A percentile compares a stretch with the other conserved stretches of the same genome.
These are phyloP conservation scores for Formica exsecta DNA, from an alignment of 1,140 invertebrate genomes.

Conservation along the genomic window DNA sequence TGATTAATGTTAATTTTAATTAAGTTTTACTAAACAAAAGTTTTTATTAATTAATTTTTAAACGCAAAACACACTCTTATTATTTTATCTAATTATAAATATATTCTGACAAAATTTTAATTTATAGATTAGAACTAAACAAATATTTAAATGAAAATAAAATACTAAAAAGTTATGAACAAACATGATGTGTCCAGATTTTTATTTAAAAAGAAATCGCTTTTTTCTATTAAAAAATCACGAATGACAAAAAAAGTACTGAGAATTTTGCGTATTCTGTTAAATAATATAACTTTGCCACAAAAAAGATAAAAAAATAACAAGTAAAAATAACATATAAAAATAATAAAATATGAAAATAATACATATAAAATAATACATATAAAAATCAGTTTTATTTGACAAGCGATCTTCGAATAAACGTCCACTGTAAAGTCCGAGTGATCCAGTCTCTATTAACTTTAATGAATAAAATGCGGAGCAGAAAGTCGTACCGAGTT, in stretches of 20 bases:
- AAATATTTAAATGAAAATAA: background rate
- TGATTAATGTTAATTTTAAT: background rate
- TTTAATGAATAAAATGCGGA: background rate
- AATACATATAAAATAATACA: background rate
- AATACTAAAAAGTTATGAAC: background rate
- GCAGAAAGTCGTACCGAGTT: background rate
- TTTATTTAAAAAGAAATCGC: background rate
- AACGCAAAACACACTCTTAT: background rate
- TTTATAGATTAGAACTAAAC: background rate
- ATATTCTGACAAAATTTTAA: background rate
- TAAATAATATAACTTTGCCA: background rate
- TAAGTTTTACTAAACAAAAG: background rate
- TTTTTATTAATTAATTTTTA: background rate
- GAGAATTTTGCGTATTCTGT: background rate
- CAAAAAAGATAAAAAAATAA: background rate
- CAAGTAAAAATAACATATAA: background rate
- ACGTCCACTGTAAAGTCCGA: background rate
- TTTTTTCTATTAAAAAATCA: background rate
- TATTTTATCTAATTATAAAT: background rate
- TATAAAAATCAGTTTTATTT: conserved; percentile 1
- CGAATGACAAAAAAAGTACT: background rate
- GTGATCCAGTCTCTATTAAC: background rate
- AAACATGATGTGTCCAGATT: background rate
- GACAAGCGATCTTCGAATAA: background rate
- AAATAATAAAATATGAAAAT: background rate